A percentile compares a stretch with the other conserved stretches of the same genome.
Conservation (phyloP, 2,888 invertebrate genomes). For the Dasypolia templi region DNA sequence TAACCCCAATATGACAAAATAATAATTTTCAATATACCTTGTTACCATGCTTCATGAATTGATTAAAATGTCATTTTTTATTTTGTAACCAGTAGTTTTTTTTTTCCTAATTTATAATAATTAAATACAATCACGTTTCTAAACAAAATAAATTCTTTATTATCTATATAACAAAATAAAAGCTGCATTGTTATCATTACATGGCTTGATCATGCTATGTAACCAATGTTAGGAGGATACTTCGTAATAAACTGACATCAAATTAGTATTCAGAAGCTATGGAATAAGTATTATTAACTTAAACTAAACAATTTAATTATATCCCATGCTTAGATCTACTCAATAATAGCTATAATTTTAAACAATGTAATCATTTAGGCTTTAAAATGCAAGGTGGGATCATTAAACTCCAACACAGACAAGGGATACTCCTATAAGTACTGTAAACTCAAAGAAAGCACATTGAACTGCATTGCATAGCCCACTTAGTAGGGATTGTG, state of each 20-base stretch:
- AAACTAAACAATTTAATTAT: slow-evolving; percentile 23
- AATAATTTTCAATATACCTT: slow-evolving; percentile 89
- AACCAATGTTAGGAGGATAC: not conserved
- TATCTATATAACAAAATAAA: slow-evolving; percentile 2
- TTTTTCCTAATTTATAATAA: slow-evolving; percentile 37
- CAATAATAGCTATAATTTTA: slow-evolving; percentile 6
- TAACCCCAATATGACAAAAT: slow-evolving; percentile 86
- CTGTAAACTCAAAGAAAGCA: not conserved
- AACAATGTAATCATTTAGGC: not conserved
- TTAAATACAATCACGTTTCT: slow-evolving; percentile 1
- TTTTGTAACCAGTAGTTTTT: slow-evolving; percentile 86
- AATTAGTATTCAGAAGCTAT: slow-evolving; percentile 26
- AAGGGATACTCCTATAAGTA: not conserved
- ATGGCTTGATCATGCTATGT: not conserved
- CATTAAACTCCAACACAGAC: not conserved
- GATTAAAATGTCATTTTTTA: slow-evolving; percentile 90
- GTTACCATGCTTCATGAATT: slow-evolving; percentile 90
- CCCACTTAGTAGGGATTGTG: not conserved
- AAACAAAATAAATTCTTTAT: not conserved
- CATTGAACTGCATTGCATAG: not conserved
- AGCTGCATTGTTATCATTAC: not conserved
- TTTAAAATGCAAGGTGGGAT: slow-evolving; percentile 10
- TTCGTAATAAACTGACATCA: slow-evolving; percentile 23
- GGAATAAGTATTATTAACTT: slow-evolving; percentile 2
- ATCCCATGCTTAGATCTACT: slow-evolving; percentile 27